These are phyloP conservation scores for Vombatus ursinus DNA, from an alignment of 2,113 vertebrate genomes.

Conservation along the genomic window DNA sequence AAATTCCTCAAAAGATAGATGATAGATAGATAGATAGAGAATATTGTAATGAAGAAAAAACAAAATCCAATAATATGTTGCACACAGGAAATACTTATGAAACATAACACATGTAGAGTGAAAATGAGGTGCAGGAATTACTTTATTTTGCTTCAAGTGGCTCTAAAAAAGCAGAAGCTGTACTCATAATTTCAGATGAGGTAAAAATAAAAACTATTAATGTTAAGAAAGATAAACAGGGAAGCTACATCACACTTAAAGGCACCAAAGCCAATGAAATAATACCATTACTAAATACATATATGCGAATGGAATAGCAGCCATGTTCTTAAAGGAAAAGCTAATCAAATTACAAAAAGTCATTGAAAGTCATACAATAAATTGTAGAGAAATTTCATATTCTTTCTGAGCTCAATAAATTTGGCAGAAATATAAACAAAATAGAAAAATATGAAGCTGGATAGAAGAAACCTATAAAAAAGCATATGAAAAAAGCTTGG, in stretches of 20 bases:
- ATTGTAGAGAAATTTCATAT: background rate
- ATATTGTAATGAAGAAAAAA: background rate
- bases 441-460: background rate
- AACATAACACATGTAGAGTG: background rate
- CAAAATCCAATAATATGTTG: background rate
- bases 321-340: background rate
- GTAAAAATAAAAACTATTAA: background rate
- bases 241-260: background rate
- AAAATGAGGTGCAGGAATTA: background rate
- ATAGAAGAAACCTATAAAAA: background rate
- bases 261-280: background rate
- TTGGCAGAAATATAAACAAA: background rate
- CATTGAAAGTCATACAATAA: background rate
- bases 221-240: background rate
- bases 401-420: background rate
- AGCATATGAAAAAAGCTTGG: background rate
- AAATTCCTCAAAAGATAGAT: background rate
- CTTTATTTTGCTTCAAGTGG: background rate
- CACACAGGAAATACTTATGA: background rate
- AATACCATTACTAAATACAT: background rate
- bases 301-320: background rate
- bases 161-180: background rate
- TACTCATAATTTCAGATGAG: background rate
- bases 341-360: background rate
- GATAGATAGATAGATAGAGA: background rate